Evolutionary conservation across 1,140 invertebrate species (phyloP), one percentile per base, ranked within the genome.

Genomic region (Coelopa frigida): DNA sequence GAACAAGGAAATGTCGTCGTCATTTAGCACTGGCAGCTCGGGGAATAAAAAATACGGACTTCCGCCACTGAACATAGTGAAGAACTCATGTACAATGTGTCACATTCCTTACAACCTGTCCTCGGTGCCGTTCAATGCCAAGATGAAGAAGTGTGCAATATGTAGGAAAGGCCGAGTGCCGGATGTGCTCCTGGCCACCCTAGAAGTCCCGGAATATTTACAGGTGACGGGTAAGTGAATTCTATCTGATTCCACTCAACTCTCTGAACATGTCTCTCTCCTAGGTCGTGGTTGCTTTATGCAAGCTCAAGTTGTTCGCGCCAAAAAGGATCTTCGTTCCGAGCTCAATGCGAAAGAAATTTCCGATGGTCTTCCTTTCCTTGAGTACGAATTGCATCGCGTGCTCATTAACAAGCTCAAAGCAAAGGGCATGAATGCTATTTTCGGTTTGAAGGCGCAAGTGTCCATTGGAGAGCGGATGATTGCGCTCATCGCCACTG

Each of bases 341-440:
- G 93, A 96, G 73, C 75, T 85, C 3, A 90, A 88, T 63, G 94
- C 94, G 3, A 87, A 94, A 62, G 92, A 97, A 72, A 89, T 97
- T 45, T 94, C 91, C 5, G 88, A 91, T 70, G 82, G 85, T 45
- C 71, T 98, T 32, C 94, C 94, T 1, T 97, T 98, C 71, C 67
- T 98, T 33, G 93, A 98, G 70, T 97, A 96, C 70, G 94, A 98
- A 67, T 72, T 98, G 21, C 91, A 98, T 67, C 83, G 89, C 50
- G 79, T 95, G 56, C 72, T 97, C 10, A 76, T 95, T 3, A 93
- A 92, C 58, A 97, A 95, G 70, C 71, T 97, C 1, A 83, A 88
- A 67, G 84, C 94, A 48, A 90, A 89, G 62, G 93, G 89, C 12
- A 92, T 94, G 88, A 95, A 94, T 73, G 83, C 85, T n/a, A 75